Percentiles rank a stretch among this genome's conserved stretches.
Evolutionary conservation across 2,113 vertebrate species (phyloP).

Genomic region (Chlorodrepanis virens): DNA sequence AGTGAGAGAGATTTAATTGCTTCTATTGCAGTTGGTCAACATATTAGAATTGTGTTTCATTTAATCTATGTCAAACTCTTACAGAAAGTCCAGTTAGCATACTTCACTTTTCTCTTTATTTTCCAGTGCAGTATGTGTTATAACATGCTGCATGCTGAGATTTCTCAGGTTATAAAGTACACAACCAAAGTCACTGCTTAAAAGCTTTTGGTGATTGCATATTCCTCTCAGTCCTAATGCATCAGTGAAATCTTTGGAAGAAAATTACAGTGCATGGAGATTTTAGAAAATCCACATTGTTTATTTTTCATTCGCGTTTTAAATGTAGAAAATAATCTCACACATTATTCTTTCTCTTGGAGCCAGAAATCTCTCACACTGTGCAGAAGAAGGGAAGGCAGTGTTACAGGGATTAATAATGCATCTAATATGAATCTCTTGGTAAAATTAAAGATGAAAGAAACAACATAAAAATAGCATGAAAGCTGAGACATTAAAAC

Average conservation of each 20-base stretch:
- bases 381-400: neutral
- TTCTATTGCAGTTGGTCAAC: conserved; percentile 30
- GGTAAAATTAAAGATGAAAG: conserved; percentile 52
- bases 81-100: neutral
- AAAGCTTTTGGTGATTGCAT: conserved; percentile 15
- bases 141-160: conserved; percentile 15
- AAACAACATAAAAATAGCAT: conserved; percentile 33
- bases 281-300: conserved; percentile 10
- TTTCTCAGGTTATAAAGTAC: conserved; percentile 16
- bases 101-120: conserved; percentile 38
- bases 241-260: conserved; percentile 1
- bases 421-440: conserved; percentile 29
- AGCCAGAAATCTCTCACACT: neutral
- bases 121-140: neutral
- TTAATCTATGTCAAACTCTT: conserved; percentile 29
- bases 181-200: neutral
- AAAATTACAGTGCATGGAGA: conserved; percentile 16
- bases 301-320: neutral
- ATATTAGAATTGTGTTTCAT: neutral
- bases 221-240: neutral
- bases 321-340: conserved; percentile 38
- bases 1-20: conserved; percentile 46
- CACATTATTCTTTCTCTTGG: neutral
- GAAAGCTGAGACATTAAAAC: conserved; percentile 16
- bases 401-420: conserved; percentile 27